Evolutionary conservation across 1,140 invertebrate genomes (phyloP).

Genomic region (Musca domestica): DNA sequence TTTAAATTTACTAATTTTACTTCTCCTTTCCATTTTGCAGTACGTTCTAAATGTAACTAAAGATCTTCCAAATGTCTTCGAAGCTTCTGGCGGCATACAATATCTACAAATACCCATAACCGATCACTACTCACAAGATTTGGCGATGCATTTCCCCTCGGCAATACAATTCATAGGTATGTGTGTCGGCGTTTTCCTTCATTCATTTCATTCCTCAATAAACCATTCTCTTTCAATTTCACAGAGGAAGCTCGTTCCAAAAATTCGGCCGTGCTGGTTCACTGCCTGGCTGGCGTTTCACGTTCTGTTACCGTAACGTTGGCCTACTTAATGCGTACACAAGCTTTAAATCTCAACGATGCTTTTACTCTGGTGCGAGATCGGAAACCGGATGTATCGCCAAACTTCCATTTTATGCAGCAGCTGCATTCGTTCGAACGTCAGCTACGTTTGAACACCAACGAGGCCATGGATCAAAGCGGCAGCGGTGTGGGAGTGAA

Average conservation of each 20-base stretch:
- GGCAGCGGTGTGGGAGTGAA: constrained; percentile 31
- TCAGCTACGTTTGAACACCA: constrained; percentile 62
- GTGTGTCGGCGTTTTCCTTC: constrained; percentile 42
- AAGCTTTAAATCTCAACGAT: constrained; percentile 81
- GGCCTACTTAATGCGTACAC: constrained; percentile 91
- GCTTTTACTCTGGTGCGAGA: constrained; percentile 90
- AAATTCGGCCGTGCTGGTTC: constrained; percentile 85
- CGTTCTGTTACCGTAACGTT: constrained; percentile 96
- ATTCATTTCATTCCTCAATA: constrained; percentile 16
- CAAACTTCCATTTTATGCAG: constrained; percentile 98
- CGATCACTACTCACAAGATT: constrained; percentile 93
- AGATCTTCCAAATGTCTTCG: constrained; percentile 93
- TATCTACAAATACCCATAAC: constrained; percentile 96
- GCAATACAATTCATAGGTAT: constrained; percentile 92
- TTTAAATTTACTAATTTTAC: too few species aligned
- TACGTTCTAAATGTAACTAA: constrained; percentile 95
- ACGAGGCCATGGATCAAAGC: constrained; percentile 45
- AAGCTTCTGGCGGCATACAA: constrained; percentile 78
- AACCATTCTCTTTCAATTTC: constrained; percentile 50
- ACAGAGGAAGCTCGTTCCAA: constrained; percentile 86
- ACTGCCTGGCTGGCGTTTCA: constrained; percentile 93
- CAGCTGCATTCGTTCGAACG: constrained; percentile 89
- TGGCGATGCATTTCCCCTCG: constrained; percentile 87
- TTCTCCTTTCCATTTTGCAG: constrained; percentile 54
- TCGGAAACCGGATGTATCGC: constrained; percentile 90